Base-by-base conservation (phyloP, 2,888 invertebrate genomes). In the Laothoe populi region DNA sequence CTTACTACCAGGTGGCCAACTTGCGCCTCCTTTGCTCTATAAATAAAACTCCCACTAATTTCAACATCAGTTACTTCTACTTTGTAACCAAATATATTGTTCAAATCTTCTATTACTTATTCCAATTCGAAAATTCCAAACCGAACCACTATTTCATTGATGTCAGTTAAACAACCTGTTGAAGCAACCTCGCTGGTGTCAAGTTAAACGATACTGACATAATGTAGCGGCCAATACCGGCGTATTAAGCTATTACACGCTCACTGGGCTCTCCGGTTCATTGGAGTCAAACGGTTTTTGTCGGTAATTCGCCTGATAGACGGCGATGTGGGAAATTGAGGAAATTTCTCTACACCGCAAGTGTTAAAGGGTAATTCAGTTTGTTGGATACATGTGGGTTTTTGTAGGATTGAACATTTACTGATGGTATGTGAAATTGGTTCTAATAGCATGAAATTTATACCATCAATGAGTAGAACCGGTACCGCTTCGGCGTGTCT, bases 181-280 rank as follows among this genome's bases (percentile, higher is more conserved):
- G 8, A 44, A 16, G 44, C 38, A 38, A 38, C 11, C 8, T 31
- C 19, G 53, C 31, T 4, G 53, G 10, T 35, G 53, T 53, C 53
- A 35, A 53, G 31, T 35, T 49, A 53, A 35, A 53, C 11, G 31
- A 19, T 35, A 19, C 53, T 31, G 53, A 53, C 53, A 53, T 53
- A 53, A 53, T 58, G 40, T 45, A 45, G 40, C 16, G 42, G 42
- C 2, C 40, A 23, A 13, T 42, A 3, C 16, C 23, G 23, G 16
- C 35, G 38, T 58, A 58, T 58, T 58, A 42, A 58, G 42, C 40
- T 58, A 42, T 58, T 44, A 42, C 24, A 21, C 42, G 58, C 24
- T n/a, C 23, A 21, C 40, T 31, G 57, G 3, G 44, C 45, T 45
- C 31, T 59, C 8, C 35, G 53, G 53, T 53, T 48, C 48, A 48